These are phyloP conservation scores for Bembecia ichneumoniformis DNA, from an alignment of 2,888 invertebrate genomes.

Conservation along the genomic window DNA sequence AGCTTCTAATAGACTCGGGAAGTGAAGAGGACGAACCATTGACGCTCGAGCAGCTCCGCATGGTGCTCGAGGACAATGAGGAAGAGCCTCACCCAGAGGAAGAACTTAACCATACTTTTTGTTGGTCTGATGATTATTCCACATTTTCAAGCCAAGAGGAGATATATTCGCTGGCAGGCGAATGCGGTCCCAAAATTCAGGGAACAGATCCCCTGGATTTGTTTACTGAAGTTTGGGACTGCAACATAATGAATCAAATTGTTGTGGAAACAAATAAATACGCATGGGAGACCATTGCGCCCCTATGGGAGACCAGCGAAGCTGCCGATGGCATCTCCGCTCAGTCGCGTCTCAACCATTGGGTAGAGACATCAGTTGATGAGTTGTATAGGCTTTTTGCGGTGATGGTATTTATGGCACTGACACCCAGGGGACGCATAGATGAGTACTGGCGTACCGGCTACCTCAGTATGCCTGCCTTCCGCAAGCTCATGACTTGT, in stretches of 20 bases:
- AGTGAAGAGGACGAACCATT: neutral
- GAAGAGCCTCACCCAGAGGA: neutral
- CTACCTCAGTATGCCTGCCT: constrained; percentile 13
- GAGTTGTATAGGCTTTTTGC: constrained; percentile 1
- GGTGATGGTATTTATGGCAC: neutral
- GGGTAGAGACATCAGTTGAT: neutral
- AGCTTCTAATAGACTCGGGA: neutral
- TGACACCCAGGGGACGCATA: constrained; percentile 1
- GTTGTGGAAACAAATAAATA: constrained; percentile 3
- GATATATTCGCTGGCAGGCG: neutral
- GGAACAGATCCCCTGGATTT: constrained; percentile 1
- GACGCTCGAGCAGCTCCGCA: too few relatives aligned
- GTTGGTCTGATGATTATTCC: neutral
- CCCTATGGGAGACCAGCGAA: too few relatives aligned
- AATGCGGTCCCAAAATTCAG: neutral
- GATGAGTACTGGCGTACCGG: constrained; percentile 14
- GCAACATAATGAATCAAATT: neutral
- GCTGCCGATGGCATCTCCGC: neutral
- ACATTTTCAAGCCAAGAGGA: neutral
- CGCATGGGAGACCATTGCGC: constrained; percentile 1
- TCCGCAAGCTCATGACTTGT: constrained; percentile 9
- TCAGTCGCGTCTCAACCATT: neutral
- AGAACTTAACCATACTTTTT: neutral
- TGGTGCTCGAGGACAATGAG: neutral
- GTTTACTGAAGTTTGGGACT: constrained; percentile 4